These are phyloP conservation scores for Nymphalis urticae DNA, from an alignment of 2,888 invertebrate species.

Conservation along the genomic window DNA sequence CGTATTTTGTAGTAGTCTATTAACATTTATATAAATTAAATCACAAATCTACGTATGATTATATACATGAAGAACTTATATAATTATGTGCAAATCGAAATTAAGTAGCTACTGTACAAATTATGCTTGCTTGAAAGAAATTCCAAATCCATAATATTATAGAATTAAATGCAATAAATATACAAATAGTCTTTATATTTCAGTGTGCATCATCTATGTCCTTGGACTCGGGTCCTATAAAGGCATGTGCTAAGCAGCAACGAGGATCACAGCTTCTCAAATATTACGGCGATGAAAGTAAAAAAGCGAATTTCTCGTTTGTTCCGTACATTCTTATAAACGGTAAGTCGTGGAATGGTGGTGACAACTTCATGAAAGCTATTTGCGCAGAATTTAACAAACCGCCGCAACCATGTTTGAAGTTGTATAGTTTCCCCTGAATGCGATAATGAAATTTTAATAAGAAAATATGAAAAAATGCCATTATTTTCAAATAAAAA, in stretches of 20 bases:
- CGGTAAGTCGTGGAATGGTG: conserved; percentile 41
- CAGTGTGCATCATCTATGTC: conserved; percentile 49
- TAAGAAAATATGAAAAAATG: no score
- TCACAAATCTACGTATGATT: no score
- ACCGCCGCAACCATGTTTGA: conserved; percentile 39
- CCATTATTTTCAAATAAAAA: no score
- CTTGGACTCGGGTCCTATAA: conserved; percentile 44
- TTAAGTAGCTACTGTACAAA: no score
- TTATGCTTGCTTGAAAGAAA: no score
- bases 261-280: conserved; percentile 48
- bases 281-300: conserved; percentile 51
- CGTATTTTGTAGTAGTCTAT: no score
- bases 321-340: conserved; percentile 53
- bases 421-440: neutral
- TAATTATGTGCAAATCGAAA: no score
- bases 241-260: conserved; percentile 47
- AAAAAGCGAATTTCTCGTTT: conserved; percentile 43
- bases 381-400: conserved; percentile 44
- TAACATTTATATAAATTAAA: no score
- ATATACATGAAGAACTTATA: no score
- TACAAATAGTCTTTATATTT: conserved; percentile 30
- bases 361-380: conserved; percentile 43
- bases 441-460: no score
- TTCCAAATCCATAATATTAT: no score
- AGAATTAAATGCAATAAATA: no score